Conservation (phyloP, 2,888 invertebrate genomes). For the Xanthia icteritia region DNA sequence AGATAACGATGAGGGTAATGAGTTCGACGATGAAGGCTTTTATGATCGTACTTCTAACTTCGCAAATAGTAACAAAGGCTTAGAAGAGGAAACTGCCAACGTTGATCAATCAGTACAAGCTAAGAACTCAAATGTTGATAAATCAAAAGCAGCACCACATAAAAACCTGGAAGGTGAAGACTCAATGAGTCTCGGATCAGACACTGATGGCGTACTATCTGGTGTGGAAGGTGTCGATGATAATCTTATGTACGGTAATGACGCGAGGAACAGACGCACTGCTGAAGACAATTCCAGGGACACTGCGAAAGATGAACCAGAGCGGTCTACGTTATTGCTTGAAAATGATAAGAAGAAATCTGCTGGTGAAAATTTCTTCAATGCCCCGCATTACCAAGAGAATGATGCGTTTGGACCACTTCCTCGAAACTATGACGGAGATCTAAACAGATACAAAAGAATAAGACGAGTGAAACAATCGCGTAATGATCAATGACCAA, state of each 20-base stretch:
- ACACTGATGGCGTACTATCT: slow-evolving; percentile 83
- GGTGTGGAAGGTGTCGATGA: slow-evolving; percentile 84
- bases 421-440: slow-evolving; percentile 78
- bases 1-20: slow-evolving; percentile 87
- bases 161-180: slow-evolving; percentile 68
- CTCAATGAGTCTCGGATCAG: slow-evolving; percentile 80
- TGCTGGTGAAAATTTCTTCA: slow-evolving; percentile 69
- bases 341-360: slow-evolving; percentile 70
- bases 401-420: slow-evolving; percentile 82
- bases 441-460: slow-evolving; percentile 82
- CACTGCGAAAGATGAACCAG: slow-evolving; percentile 53
- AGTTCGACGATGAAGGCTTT: slow-evolving; percentile 88
- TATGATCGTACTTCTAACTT: slow-evolving; percentile 83
- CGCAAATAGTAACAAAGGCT: slow-evolving; percentile 69
- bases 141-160: slow-evolving; percentile 57
- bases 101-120: slow-evolving; percentile 46
- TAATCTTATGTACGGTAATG: slow-evolving; percentile 83
- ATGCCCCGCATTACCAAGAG: slow-evolving; percentile 77
- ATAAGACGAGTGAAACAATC: slow-evolving; percentile 81
- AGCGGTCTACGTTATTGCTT: slow-evolving; percentile 66
- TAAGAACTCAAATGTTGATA: slow-evolving; percentile 58
- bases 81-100: slow-evolving; percentile 59
- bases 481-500: slow-evolving; percentile 57
- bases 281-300: slow-evolving; percentile 62
- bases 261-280: slow-evolving; percentile 75